Evolutionary conservation across 2,797 vertebrate genomes (phyloP), one percentile per base, ranked within the genome.

Genomic region (Eulemur coronatus): DNA sequence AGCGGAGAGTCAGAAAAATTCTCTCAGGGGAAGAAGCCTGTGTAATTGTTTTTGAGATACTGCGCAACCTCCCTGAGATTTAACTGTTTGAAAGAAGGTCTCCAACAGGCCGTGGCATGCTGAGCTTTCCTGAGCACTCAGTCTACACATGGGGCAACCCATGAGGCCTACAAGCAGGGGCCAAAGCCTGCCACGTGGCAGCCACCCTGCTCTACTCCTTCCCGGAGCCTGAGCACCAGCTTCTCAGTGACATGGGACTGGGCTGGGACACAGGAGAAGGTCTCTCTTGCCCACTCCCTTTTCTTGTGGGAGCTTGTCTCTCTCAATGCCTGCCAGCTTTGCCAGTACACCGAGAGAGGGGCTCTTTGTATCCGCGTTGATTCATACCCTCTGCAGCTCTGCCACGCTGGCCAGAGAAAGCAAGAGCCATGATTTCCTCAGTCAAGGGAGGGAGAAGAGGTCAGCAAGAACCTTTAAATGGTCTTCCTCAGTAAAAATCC

Each of bases 391-490:
- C n/a, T 76, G 26, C 65, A 95, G 86, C 57, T 38, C 15, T 87
- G 46, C 89, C 94, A 38, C 5, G 41, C 18, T 41, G 96, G 69
- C 22, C 50, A 75, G 91, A 87, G 88, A 95, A 98, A 97, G 92
- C 41, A 82, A 86, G 88, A 95, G 82, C 91, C 91, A 11, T 15
- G 81, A 61, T 78, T 84, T 84, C 93, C 94, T 95, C 65, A 35
- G 30, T 95, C 81, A 69, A 38, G 22, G 3, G 14, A 91, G 11
- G 46, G 33, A 43, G 7, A 20, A 0, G 4, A 5, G 35, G 2
- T 8, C 70, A 28, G 10, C 18, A 78, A 85, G 59, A 96, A 92
- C 9, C 33, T 52, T 80, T 63, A n/a, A 2, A 7, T 24, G 33
- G 50, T 86, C n/a, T 57, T 75, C 43, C 84, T 82, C 38, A 69